Percentiles rank a stretch among this genome's conserved stretches.
Evolutionary conservation across 2,888 invertebrate species (phyloP).

Genomic region (Polymixis flavicincta): DNA sequence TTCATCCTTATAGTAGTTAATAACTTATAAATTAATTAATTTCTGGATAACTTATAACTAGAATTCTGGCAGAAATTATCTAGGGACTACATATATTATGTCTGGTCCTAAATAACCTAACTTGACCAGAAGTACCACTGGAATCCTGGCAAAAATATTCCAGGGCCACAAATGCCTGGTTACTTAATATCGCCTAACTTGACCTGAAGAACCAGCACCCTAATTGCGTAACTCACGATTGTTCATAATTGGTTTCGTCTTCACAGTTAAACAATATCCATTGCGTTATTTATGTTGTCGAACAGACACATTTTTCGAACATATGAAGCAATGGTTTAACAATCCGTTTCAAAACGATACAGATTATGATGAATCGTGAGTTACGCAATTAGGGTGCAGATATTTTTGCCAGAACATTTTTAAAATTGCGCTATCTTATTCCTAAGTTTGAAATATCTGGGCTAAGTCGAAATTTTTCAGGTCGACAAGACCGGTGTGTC

Average conservation of each 20-base stretch:
- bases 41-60: constrained; percentile 27
- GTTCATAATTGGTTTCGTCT: no score
- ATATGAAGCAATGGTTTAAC: no score
- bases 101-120: background rate
- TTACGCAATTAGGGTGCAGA: no score
- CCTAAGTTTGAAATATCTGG: constrained; percentile 77
- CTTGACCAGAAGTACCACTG: background rate
- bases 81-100: background rate
- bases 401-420: constrained; percentile 7
- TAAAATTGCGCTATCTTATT: constrained; percentile 20
- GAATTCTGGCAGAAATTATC: constrained; percentile 32
- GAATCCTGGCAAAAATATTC: constrained; percentile 22
- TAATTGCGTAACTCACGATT: no score
- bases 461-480: constrained; percentile 81
- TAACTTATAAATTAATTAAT: constrained; percentile 24
- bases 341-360: no score
- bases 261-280: no score
- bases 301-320: no score
- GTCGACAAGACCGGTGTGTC: constrained; percentile 85
- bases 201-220: no score
- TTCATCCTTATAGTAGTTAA: background rate
- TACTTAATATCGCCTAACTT: background rate
- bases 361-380: no score
- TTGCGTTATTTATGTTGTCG: no score
- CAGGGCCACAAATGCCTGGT: background rate